Evolutionary conservation across 2,797 vertebrate genomes (phyloP), one percentile per base, ranked within the genome.

Genomic region (Artibeus jamaicensis): DNA sequence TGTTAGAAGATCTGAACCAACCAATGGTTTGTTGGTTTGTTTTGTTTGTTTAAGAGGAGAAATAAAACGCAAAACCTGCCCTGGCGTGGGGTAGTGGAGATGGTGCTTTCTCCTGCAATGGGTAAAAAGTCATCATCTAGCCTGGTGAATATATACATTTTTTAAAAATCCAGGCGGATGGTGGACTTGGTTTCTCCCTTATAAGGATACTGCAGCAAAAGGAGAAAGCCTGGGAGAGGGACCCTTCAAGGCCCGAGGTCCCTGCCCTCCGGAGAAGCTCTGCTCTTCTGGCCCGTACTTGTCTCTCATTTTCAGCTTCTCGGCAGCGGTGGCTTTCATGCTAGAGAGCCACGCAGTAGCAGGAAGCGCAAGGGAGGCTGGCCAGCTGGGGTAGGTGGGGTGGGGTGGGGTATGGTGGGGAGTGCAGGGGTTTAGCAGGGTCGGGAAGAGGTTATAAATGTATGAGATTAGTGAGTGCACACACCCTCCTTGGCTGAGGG

Each of bases 61-160:
- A 95, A 94, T 89, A 34, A 94, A 97, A 92, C 62, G 78, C 78
- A 89, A 95, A 91, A 95, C 86, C 94, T 89, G 97, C 57, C 62
- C 78, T 2, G 65, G 67, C 74, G 53, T 71, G 59, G 55, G 74
- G 44, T 6, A 68, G 19, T n/a, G 62, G 59, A 78, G 84, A 32
- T 67, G 84, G 70, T 74, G 93, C 81, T 85, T 95, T 91, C 29
- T 67, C 50, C 74, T 68, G 78, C 74, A 16, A 57, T 68, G 70
- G 92, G 78, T 90, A 93, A 92, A 65, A 95, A 97, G 92, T 96
- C 96, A 76, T 93, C 78, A 50, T 88, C 85, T 81, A 71, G 76
- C 48, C 84, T 78, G 22, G 88, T 68, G 8, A 91, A 48, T 50
- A 21, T 50, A 53, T 8, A 37, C 57, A 34, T 82, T 57, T 57